Percentiles rank a stretch among this genome's conserved stretches.
These are phyloP conservation scores for Alauda arvensis DNA, from an alignment of 2,797 vertebrate genomes.

Conservation along the genomic window DNA sequence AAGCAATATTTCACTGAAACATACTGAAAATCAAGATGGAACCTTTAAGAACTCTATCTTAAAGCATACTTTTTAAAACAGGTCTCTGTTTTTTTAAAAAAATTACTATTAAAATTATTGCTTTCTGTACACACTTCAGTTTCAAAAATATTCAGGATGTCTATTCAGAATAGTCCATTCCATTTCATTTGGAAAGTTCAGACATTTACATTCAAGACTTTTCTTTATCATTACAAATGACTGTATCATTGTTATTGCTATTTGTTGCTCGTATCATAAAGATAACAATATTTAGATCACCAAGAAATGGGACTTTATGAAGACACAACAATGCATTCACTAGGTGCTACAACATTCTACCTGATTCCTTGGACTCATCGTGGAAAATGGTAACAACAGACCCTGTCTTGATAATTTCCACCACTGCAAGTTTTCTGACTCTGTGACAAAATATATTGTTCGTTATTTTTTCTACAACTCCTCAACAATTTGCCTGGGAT, in stretches of 20 bases:
- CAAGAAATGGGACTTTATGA: conserved; percentile 82
- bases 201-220: background rate
- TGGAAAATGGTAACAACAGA: conserved; percentile 79
- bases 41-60: background rate
- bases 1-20: background rate
- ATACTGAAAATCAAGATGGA: background rate
- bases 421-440: conserved; percentile 82
- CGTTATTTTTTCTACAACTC: background rate
- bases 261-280: background rate
- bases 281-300: background rate
- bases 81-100: background rate
- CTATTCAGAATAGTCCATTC: background rate
- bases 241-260: background rate
- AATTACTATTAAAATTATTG: background rate
- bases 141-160: conserved; percentile 18
- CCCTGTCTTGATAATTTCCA: conserved; percentile 75
- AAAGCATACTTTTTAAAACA: background rate
- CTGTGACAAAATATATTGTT: conserved; percentile 77
- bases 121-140: background rate
- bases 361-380: conserved; percentile 83
- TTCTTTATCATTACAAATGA: no score
- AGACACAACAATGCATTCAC: conserved; percentile 82
- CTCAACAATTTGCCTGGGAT: background rate
- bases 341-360: conserved; percentile 81
- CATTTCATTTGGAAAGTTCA: background rate